Evolutionary conservation across 2,888 invertebrate species (phyloP).

Genomic region (Drosophila nigricruria): DNA sequence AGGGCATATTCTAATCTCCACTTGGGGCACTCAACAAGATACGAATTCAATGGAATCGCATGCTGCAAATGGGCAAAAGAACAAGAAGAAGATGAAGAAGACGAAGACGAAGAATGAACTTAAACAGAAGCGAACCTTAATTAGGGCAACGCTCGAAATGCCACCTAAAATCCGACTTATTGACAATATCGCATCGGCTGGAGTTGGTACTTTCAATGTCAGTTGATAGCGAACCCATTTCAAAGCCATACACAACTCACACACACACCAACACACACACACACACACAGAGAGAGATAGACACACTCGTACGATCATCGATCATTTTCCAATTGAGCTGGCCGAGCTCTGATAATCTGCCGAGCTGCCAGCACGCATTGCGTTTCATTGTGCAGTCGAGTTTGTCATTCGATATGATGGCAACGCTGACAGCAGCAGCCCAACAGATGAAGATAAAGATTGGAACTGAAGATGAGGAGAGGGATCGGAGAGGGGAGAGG

Average conservation of each 20-base stretch:
- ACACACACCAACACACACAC: background rate
- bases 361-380: constrained; percentile 53
- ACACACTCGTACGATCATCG: constrained; percentile 59
- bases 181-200: constrained; percentile 35
- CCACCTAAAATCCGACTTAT: constrained; percentile 47
- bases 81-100: background rate
- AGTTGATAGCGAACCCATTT: constrained; percentile 52
- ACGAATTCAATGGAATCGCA: constrained; percentile 4
- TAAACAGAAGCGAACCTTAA: constrained; percentile 51
- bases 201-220: constrained; percentile 22
- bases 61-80: background rate
- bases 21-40: background rate
- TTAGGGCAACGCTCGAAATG: constrained; percentile 54
- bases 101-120: constrained; percentile 1
- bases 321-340: constrained; percentile 77
- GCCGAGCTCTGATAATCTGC: constrained; percentile 66
- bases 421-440: constrained; percentile 66
- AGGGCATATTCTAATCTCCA: background rate
- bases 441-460: constrained; percentile 53
- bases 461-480: constrained; percentile 11
- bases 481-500: background rate
- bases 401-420: constrained; percentile 80
- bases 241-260: constrained; percentile 27
- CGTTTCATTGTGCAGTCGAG: constrained; percentile 56
- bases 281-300: background rate